Evolutionary conservation across 2,888 invertebrate species (phyloP).

Genomic region (Aleiodes testaceus): DNA sequence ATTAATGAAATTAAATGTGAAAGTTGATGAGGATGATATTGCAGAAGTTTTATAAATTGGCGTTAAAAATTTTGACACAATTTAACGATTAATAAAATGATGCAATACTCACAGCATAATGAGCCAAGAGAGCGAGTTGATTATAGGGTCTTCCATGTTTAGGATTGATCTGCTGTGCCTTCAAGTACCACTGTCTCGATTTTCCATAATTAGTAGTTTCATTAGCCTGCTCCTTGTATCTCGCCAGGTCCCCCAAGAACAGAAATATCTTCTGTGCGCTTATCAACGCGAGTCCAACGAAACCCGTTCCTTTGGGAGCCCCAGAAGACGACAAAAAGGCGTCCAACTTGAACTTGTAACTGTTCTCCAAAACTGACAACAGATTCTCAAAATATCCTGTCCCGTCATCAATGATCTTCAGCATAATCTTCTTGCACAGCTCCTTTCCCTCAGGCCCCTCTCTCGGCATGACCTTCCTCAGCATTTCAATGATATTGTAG

Average conservation of each 20-base stretch:
- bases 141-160: conserved; percentile 97
- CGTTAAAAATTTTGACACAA: too few relatives aligned
- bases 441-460: conserved; percentile 79
- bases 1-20: too few relatives aligned
- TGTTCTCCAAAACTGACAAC: conserved; percentile 82
- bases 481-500: conserved; percentile 89
- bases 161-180: conserved; percentile 94
- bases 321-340: conserved; percentile 74
- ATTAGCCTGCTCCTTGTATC: conserved; percentile 90
- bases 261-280: conserved; percentile 91
- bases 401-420: conserved; percentile 86
- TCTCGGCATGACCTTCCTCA: conserved; percentile 79
- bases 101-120: conserved; percentile 80
- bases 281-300: conserved; percentile 84
- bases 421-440: conserved; percentile 79
- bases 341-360: conserved; percentile 82
- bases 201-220: conserved; percentile 87
- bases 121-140: conserved; percentile 92
- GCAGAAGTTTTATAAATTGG: too few relatives aligned
- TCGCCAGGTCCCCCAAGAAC: conserved; percentile 92
- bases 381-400: conserved; percentile 85
- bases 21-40: too few relatives aligned
- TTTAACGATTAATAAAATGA: not conserved
- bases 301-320: conserved; percentile 79
- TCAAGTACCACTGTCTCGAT: conserved; percentile 91